These are phyloP conservation scores for Girardinus metallicus DNA, from an alignment of 2,797 vertebrate genomes.

Conservation along the genomic window DNA sequence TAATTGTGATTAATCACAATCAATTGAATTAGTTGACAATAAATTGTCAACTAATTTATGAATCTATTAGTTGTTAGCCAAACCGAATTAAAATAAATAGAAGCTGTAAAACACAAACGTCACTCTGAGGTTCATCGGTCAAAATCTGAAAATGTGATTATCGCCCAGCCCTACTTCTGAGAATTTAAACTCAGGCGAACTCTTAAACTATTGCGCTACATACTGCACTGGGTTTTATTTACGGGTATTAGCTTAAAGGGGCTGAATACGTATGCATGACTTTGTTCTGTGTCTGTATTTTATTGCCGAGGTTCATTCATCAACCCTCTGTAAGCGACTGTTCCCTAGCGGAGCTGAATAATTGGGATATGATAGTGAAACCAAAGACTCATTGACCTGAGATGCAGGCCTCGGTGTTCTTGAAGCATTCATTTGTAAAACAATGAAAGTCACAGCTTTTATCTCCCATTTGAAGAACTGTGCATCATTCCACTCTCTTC, in stretches of 20 bases:
- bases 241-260: background rate
- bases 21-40: too few species aligned
- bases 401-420: conserved; percentile 58
- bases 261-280: background rate
- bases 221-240: background rate
- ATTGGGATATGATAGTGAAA: conserved; percentile 5
- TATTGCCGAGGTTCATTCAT: background rate
- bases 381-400: conserved; percentile 54
- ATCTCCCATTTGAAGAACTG: conserved; percentile 27
- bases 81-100: too few species aligned
- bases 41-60: too few species aligned
- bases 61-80: too few species aligned
- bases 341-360: background rate
- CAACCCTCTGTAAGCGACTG: background rate
- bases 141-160: too few species aligned
- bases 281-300: background rate
- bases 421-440: conserved; percentile 52
- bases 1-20: too few species aligned
- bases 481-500: conserved; percentile 28
- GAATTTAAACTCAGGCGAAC: background rate
- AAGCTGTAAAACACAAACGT: too few species aligned
- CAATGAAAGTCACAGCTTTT: conserved; percentile 19
- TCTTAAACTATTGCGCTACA: background rate
- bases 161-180: background rate
- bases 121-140: too few species aligned